Base-by-base conservation (phyloP, 2,888 invertebrate genomes). In the Eupeodes latifasciatus region DNA sequence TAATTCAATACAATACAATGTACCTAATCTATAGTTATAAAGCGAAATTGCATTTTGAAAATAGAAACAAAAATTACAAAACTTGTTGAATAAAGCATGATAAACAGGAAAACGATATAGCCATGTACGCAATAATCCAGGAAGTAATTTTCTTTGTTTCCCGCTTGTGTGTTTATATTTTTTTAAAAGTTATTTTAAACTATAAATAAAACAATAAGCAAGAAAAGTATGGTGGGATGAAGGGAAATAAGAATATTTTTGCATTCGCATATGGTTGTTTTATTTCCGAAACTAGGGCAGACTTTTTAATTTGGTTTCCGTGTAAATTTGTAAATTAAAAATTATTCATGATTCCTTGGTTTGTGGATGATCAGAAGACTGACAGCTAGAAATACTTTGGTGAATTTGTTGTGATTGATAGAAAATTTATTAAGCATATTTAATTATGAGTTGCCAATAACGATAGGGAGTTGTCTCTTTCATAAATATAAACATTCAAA, bases 71-170 rank as follows among this genome's bases (percentile, higher is more conserved):
- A 2, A 47, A 34, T 34, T 6, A 34, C 34, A 36, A 36, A 59
- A 59, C 1, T 7, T 34, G 34, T 59, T 34, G 59, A 14, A 9
- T 27, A n/a, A 11, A 14, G 19, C 62, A 61, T 19, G 55, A 7
- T 14, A 51, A 82, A 78, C 78, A 74, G 81, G 85, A 49, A 47
- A 44, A 57, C 12, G 53, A 40, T 27, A 14, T 66, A 10, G 53
- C 57, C 27, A 14, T 66, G 66, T 14, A 67, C 77, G 57, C 62
- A 69, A 34, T 75, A 57, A 86, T 82, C 85, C 85, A 86, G 81
- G 82, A 81, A 86, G 75, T 55, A 72, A 72, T 47, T 78, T 47
- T 72, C 44, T 16, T 36, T 49, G 34, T 71, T 16, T 1, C 27
- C 47, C 72, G 40, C 51, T 69, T 36, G 34, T 69, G 4, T 36